Evolutionary conservation across 2,113 vertebrate species (phyloP).

Genomic region (Machaerirhynchus nigripectus): DNA sequence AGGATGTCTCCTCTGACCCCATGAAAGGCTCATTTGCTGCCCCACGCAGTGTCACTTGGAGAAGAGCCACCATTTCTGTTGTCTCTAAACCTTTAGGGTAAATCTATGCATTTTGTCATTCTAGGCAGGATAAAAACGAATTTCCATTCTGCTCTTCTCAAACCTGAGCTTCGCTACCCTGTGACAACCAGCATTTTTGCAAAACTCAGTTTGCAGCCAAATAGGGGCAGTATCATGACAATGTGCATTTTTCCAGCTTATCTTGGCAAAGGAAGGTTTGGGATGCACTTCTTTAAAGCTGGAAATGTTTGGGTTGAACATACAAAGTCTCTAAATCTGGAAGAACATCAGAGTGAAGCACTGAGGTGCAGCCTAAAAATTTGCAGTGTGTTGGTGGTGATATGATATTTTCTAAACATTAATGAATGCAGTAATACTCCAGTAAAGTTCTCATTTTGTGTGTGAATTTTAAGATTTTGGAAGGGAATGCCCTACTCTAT

Average conservation of each 20-base stretch:
- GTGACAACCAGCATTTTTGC: background rate
- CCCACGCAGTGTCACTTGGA: background rate
- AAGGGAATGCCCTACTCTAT: background rate
- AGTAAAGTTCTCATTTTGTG: background rate
- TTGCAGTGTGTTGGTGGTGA: background rate
- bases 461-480: background rate
- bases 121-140: background rate
- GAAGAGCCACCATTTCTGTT: background rate
- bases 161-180: background rate
- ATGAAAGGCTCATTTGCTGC: accelerated
- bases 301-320: background rate
- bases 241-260: background rate
- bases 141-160: background rate
- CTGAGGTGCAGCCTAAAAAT: background rate
- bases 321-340: background rate
- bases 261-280: background rate
- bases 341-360: background rate
- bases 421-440: background rate
- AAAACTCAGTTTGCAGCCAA: background rate
- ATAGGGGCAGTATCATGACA: too few species aligned
- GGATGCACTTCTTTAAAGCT: background rate
- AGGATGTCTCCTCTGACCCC: accelerated
- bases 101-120: background rate
- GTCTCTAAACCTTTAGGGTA: background rate
- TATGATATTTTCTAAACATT: background rate